Evolutionary conservation across 2,113 vertebrate species (phyloP).

Genomic region (Oryzias melastigma): DNA sequence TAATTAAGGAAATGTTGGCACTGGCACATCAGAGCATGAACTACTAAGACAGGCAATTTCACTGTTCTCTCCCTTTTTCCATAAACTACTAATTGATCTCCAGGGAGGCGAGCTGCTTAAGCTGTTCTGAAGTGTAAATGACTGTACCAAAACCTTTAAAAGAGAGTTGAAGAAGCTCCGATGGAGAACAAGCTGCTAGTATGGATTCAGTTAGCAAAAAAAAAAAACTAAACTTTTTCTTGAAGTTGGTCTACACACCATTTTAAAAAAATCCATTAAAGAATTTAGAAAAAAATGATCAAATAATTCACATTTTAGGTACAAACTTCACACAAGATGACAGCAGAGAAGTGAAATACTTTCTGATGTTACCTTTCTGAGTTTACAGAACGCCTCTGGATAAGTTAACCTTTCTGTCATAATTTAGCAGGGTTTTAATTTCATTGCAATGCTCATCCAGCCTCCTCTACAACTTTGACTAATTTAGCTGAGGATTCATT

Average conservation of each 20-base stretch:
- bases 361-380: conserved; percentile 1
- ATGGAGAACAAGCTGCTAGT: conserved; percentile 15
- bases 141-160: conserved; percentile 51
- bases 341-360: not conserved
- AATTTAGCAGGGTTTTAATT: conserved; percentile 3
- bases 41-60: conserved; percentile 70
- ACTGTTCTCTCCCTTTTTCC: conserved; percentile 62
- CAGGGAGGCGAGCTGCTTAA: conserved; percentile 64
- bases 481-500: conserved; percentile 31
- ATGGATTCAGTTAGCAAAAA: conserved; percentile 16
- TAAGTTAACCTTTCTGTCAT: not conserved
- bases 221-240: conserved; percentile 18
- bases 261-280: conserved; percentile 30
- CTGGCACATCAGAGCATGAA: conserved; percentile 61
- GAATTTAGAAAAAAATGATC: conserved; percentile 28
- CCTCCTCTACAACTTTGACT: conserved; percentile 1
- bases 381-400: not conserved
- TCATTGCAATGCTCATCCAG: conserved; percentile 20
- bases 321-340: conserved; percentile 4
- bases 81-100: conserved; percentile 80
- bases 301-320: conserved; percentile 11
- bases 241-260: conserved; percentile 6
- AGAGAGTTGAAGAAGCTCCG: conserved; percentile 29
- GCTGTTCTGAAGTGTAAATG: conserved; percentile 66
- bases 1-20: conserved; percentile 62